These are phyloP conservation scores for Allophyes oxyacanthae DNA, from an alignment of 2,888 invertebrate genomes.

Conservation along the genomic window DNA sequence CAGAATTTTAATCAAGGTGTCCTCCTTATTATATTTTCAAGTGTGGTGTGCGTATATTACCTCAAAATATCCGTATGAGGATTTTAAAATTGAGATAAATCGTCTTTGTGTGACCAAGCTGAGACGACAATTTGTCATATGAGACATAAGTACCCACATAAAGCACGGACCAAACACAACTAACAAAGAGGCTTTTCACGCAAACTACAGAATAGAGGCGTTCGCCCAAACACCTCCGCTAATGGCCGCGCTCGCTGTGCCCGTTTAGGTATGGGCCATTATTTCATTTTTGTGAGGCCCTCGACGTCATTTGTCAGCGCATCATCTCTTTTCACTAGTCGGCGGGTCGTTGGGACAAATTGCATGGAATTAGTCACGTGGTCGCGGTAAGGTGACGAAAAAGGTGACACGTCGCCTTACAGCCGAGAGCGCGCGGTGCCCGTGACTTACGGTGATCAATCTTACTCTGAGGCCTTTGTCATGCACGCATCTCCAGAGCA, in stretches of 20 bases:
- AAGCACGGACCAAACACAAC: constrained; percentile 85
- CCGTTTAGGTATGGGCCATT: constrained; percentile 87
- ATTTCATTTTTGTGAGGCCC: constrained; percentile 88
- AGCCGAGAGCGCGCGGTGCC: constrained; percentile 65
- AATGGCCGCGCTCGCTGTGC: constrained; percentile 83
- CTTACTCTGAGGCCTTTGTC: constrained; percentile 78
- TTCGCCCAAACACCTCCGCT: constrained; percentile 88
- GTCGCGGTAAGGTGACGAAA: constrained; percentile 87
- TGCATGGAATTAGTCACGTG: constrained; percentile 87
- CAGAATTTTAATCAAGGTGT: no score
- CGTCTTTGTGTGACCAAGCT: constrained; percentile 73
- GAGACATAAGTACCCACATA: constrained; percentile 84
- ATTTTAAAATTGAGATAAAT: constrained; percentile 76
- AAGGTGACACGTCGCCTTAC: constrained; percentile 84
- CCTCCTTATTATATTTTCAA: no score
- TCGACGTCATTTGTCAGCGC: constrained; percentile 87
- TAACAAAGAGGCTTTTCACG: constrained; percentile 87
- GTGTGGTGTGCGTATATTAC: constrained; percentile 25
- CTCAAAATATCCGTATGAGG: constrained; percentile 48
- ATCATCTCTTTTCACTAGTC: constrained; percentile 87
- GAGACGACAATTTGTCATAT: constrained; percentile 84
- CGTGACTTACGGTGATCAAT: constrained; percentile 81
- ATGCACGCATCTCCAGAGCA: constrained; percentile 74
- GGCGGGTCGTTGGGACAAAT: constrained; percentile 85
- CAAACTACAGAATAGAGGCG: constrained; percentile 86